A percentile compares a stretch with the other conserved stretches of the same genome.
These are phyloP conservation scores for Zophobas morio DNA, from an alignment of 1,140 invertebrate species.

Conservation along the genomic window DNA sequence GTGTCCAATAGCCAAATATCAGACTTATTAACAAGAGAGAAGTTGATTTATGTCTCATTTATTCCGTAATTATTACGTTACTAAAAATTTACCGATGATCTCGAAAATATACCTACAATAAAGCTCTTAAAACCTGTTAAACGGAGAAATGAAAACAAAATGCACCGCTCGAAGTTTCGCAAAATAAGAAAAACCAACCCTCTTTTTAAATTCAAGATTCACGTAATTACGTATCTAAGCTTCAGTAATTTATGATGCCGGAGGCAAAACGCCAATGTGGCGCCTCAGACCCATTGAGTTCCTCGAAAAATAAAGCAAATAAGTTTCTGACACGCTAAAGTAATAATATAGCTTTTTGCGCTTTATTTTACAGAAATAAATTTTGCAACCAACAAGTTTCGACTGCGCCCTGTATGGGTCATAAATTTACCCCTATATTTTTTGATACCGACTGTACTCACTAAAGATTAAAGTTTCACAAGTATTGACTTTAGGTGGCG, in stretches of 20 bases:
- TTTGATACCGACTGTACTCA: too few relatives aligned
- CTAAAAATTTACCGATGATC: too few relatives aligned
- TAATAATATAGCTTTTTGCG: constrained; percentile 18
- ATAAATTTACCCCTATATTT: too few relatives aligned
- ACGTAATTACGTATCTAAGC: constrained; percentile 12
- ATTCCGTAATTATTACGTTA: too few relatives aligned
- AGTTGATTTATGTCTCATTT: too few relatives aligned
- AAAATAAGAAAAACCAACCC: neutral
- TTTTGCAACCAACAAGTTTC: too few relatives aligned
- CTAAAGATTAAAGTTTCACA: too few relatives aligned
- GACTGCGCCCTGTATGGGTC: too few relatives aligned
- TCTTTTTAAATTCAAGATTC: constrained; percentile 12
- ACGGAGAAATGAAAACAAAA: neutral
- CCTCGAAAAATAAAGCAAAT: constrained; percentile 11
- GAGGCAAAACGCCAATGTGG: constrained; percentile 18
- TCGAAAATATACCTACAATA: too few relatives aligned
- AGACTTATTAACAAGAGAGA: too few relatives aligned
- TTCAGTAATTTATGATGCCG: constrained; percentile 21
- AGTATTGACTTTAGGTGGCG: too few relatives aligned
- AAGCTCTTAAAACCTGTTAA: neutral
- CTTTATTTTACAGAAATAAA: neutral
- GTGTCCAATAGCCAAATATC: too few relatives aligned
- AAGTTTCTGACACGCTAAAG: constrained; percentile 16
- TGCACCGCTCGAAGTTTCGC: neutral
- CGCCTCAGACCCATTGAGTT: constrained; percentile 14